Percentiles rank a stretch among this genome's conserved stretches.
Conservation (phyloP, 2,113 vertebrate genomes). For the Pantherophis guttatus region DNA sequence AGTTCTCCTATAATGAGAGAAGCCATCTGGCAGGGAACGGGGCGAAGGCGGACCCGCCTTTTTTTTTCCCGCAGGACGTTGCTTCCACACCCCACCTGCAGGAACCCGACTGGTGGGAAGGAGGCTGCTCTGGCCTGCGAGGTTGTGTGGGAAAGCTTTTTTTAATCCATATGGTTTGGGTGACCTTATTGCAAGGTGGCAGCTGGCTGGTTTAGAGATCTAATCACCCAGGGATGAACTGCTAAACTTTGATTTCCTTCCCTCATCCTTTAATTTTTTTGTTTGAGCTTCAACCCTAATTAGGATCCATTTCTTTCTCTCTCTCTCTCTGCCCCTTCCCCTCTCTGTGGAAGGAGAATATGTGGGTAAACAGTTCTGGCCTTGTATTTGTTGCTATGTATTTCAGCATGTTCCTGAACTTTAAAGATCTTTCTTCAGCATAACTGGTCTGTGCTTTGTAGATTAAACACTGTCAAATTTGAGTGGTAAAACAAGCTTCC, state of each 20-base stretch:
- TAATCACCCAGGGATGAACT: background rate
- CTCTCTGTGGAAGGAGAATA: background rate
- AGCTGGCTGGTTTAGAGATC: background rate
- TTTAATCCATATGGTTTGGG: background rate
- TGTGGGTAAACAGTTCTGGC: background rate
- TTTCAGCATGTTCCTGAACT: background rate
- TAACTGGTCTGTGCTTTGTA: background rate
- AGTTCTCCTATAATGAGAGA: too few relatives aligned
- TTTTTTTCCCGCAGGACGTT: background rate
- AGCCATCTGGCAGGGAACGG: background rate
- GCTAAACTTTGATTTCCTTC: background rate
- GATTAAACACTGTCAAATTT: background rate
- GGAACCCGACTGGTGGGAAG: background rate
- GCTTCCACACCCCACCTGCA: background rate
- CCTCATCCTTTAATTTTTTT: background rate
- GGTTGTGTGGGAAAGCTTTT: background rate
- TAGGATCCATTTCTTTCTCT: background rate
- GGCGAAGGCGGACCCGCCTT: background rate
- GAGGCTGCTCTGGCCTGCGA: background rate
- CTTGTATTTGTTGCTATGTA: background rate
- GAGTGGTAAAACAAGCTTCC: background rate
- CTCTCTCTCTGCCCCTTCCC: background rate
- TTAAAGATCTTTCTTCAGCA: background rate
- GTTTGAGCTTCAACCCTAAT: background rate
- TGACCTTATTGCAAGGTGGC: background rate